Percentiles rank a stretch among this genome's conserved stretches.
Evolutionary conservation across 2,888 invertebrate genomes (phyloP).

Genomic region (Drosophila fulvimacula): DNA sequence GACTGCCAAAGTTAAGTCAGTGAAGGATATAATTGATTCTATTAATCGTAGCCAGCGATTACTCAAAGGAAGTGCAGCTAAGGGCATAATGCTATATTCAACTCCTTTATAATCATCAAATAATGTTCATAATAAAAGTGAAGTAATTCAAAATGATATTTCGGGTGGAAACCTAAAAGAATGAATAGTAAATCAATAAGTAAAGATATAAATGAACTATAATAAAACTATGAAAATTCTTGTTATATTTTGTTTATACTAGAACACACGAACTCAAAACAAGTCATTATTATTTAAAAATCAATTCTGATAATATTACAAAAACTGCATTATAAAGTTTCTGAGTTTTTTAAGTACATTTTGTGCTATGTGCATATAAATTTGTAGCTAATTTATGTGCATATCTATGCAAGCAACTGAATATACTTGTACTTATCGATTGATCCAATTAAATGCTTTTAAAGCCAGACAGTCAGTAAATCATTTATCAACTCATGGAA

Average conservation of each 20-base stretch:
- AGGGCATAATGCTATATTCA: conserved; percentile 64
- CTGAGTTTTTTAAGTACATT: too few relatives aligned
- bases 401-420: too few relatives aligned
- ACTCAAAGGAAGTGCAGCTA: conserved; percentile 81
- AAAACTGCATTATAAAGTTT: neutral
- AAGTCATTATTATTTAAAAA: neutral
- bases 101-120: conserved; percentile 51
- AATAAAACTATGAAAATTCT: neutral
- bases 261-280: neutral
- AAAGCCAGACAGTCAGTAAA: too few relatives aligned
- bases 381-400: too few relatives aligned
- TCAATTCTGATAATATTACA: neutral
- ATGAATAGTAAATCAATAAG: conserved; percentile 68
- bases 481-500: too few relatives aligned
- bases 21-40: conserved; percentile 84
- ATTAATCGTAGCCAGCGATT: conserved; percentile 84
- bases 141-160: conserved; percentile 25
- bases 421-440: too few relatives aligned
- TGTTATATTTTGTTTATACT: neutral
- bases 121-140: conserved; percentile 35
- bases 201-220: conserved; percentile 8
- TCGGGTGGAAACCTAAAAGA: conserved; percentile 82
- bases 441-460: too few relatives aligned
- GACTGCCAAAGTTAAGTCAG: conserved; percentile 77
- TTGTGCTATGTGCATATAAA: too few relatives aligned